Percentiles rank a stretch among this genome's conserved stretches.
Conservation (phyloP, 2,888 invertebrate genomes). For the Coecobrya sp. region DNA sequence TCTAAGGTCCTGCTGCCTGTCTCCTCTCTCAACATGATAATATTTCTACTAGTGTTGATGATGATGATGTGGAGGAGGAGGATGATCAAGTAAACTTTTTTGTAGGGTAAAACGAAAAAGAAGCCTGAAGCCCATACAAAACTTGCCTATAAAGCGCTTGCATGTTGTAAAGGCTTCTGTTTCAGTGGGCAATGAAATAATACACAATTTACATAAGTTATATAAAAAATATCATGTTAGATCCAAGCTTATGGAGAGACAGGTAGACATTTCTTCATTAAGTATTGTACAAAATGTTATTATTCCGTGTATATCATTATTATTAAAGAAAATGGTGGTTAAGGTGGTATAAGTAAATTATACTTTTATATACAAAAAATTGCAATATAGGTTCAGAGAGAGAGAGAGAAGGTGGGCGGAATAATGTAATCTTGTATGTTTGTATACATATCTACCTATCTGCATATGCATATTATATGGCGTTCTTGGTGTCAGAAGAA, state of each 20-base stretch:
- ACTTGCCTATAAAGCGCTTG: too few species aligned
- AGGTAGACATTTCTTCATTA: slow-evolving; percentile 33
- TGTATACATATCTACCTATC: not conserved
- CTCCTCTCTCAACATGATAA: not conserved
- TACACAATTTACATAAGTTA: slow-evolving; percentile 1
- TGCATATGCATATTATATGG: not conserved
- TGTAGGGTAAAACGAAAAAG: not conserved
- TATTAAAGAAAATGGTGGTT: not conserved
- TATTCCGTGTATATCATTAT: not conserved
- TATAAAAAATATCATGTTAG: not conserved
- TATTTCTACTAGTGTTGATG: not conserved
- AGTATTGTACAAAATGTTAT: not conserved
- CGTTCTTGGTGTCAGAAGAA: not conserved
- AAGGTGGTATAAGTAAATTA: slow-evolving; percentile 6
- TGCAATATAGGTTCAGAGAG: slow-evolving; percentile 1
- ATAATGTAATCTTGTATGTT: not conserved
- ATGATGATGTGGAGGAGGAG: not conserved
- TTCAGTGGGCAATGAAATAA: not conserved
- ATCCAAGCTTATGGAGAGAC: not conserved
- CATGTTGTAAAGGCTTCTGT: not conserved
- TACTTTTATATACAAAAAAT: not conserved
- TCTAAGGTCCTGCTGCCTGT: not conserved
- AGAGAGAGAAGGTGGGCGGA: slow-evolving; percentile 21
- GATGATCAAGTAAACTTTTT: not conserved
- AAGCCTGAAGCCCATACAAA: not conserved